Evolutionary conservation across 2,888 invertebrate genomes (phyloP).

Genomic region (Melieria picta): DNA sequence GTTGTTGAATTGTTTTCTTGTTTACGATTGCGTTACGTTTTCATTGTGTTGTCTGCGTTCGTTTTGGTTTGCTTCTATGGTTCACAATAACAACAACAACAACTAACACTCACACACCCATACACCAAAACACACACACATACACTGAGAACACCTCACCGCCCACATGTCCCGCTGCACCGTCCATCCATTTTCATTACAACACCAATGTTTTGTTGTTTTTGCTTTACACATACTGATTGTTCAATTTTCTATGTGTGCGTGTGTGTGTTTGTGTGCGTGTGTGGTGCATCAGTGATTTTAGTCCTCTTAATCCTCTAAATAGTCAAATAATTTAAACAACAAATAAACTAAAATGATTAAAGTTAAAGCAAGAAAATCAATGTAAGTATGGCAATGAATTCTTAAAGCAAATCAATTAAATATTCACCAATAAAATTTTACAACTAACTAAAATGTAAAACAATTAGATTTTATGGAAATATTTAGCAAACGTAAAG

Average conservation of each 20-base stretch:
- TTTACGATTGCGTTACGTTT: too few species aligned
- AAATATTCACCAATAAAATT: neutral
- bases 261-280: neutral
- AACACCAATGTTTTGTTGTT: neutral
- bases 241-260: neutral
- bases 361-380: neutral
- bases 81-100: neutral
- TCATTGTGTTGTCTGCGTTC: too few species aligned
- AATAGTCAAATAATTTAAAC: neutral
- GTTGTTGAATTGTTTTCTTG: too few species aligned
- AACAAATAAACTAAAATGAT: neutral
- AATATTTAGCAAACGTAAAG: slow-evolving; percentile 32
- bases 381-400: slow-evolving; percentile 22
- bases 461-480: slow-evolving; percentile 15
- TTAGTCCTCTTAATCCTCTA: slow-evolving; percentile 15
- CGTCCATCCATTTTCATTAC: too few species aligned
- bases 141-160: neutral
- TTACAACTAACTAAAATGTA: neutral
- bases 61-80: too few species aligned
- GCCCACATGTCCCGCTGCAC: neutral
- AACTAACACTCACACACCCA: neutral
- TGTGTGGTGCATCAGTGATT: slow-evolving; percentile 17
- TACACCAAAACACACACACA: slow-evolving; percentile 4
- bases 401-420: too few species aligned
- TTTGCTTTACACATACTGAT: neutral